phyloP scores from a whole-genome alignment of 30 jellyfish, hydroid and myxozoan genomes.

The Cassiopea andromeda region DNA sequence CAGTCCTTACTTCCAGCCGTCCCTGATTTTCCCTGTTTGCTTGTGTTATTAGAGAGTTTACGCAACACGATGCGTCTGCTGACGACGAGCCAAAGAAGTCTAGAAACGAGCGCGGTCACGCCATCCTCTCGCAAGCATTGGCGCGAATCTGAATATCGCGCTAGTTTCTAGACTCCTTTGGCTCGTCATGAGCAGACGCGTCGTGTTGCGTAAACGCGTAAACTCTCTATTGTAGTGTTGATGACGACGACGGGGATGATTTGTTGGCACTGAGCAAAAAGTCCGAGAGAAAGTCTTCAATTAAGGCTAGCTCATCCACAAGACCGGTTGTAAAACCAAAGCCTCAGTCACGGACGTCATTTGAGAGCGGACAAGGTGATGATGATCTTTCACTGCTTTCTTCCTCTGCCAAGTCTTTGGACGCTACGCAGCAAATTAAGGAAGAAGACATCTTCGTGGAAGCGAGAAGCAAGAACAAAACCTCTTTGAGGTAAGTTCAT shows the following conservation, averaged over 20 bases:
- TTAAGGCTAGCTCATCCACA: conserved; percentile 59
- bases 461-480: conserved; percentile 54
- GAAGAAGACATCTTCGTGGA: conserved; percentile 56
- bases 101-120: too few species aligned
- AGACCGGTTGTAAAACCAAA: conserved; percentile 50
- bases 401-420: conserved; percentile 23
- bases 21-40: too few species aligned
- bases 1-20: too few species aligned
- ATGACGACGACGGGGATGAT: conserved; percentile 74
- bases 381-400: conserved; percentile 46
- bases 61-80: too few species aligned
- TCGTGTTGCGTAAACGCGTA: too few species aligned
- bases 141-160: too few species aligned
- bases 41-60: too few species aligned
- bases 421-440: not conserved
- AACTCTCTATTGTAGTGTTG: conserved; percentile 3
- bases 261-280: conserved; percentile 78
- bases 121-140: too few species aligned
- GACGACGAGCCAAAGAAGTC: too few species aligned
- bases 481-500: conserved; percentile 48
- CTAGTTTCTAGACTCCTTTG: too few species aligned
- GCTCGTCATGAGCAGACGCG: too few species aligned
- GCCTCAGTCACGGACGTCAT: conserved; percentile 51
- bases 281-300: conserved; percentile 64
- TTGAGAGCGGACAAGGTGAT: conserved; percentile 38